phyloP scores from a whole-genome alignment of 1,140 invertebrate genomes.

The Ceratitis capitata region DNA sequence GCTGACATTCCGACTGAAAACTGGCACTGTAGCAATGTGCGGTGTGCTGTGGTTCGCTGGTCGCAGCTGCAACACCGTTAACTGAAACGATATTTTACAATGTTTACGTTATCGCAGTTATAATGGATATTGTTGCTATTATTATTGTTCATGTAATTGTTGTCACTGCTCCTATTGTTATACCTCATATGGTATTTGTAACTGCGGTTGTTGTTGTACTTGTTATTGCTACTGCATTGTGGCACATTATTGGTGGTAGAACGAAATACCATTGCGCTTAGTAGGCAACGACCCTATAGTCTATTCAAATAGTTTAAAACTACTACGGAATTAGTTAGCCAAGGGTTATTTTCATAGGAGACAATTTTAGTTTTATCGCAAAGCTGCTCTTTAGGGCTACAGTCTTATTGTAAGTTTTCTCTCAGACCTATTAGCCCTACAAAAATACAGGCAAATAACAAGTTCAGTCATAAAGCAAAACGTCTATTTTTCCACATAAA shows the following conservation, averaged over 20 bases:
- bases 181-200: background rate
- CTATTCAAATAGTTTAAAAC: no score
- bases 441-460: no score
- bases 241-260: background rate
- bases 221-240: background rate
- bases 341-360: no score
- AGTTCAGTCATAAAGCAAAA: no score
- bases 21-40: no score
- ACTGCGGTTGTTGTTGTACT: background rate
- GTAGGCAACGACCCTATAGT: background rate
- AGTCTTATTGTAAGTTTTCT: no score
- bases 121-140: conserved; percentile 16
- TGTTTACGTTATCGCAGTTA: conserved; percentile 24
- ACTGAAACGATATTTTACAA: conserved; percentile 15
- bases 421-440: no score
- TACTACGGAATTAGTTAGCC: no score
- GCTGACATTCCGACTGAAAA: background rate
- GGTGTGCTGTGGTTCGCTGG: no score
- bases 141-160: background rate
- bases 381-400: no score
- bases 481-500: no score
- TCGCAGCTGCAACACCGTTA: background rate
- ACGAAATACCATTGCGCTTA: background rate
- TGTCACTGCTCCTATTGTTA: background rate
- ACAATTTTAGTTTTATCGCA: no score